Conservation (phyloP, 2,113 vertebrate genomes). For the Potamarius usumacintae region DNA sequence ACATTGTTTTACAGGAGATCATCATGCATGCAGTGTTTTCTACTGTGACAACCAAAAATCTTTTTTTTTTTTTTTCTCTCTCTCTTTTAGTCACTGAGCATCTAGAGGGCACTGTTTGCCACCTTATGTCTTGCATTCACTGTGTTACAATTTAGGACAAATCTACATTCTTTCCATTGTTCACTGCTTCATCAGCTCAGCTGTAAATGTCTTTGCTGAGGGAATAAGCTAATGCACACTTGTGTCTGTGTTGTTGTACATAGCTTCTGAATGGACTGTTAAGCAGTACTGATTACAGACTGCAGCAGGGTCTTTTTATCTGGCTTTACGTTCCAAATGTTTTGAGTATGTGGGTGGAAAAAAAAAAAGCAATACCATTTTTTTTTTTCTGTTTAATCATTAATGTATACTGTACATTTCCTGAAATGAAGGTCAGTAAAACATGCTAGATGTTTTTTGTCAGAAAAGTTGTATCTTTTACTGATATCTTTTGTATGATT, state of each 20-base stretch:
- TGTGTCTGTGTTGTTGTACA: conserved; percentile 51
- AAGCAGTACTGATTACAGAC: conserved; percentile 22
- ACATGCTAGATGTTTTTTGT: conserved; percentile 41
- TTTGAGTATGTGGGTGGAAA: conserved; percentile 1
- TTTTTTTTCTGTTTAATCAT: conserved; percentile 23
- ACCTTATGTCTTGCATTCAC: neutral
- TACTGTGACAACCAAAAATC: conserved; percentile 49
- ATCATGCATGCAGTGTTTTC: conserved; percentile 50
- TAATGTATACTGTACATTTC: conserved; percentile 32
- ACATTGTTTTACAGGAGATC: conserved; percentile 38
- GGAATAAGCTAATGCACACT: conserved; percentile 28
- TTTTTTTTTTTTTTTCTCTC: conserved; percentile 7
- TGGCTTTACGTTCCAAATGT: conserved; percentile 29
- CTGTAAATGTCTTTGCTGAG: conserved; percentile 19
- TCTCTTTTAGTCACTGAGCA: conserved; percentile 19
- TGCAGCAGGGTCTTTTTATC: conserved; percentile 27
- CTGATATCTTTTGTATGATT: conserved; percentile 55
- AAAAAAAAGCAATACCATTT: conserved; percentile 17
- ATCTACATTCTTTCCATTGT: neutral
- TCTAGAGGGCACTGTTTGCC: conserved; percentile 7
- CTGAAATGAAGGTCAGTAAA: conserved; percentile 48
- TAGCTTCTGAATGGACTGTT: conserved; percentile 42
- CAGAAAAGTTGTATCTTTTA: conserved; percentile 40
- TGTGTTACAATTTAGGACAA: neutral
- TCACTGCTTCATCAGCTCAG: conserved; percentile 19